Conservation (phyloP, 2,113 vertebrate species). For the Speoplatyrhinus poulsoni region DNA sequence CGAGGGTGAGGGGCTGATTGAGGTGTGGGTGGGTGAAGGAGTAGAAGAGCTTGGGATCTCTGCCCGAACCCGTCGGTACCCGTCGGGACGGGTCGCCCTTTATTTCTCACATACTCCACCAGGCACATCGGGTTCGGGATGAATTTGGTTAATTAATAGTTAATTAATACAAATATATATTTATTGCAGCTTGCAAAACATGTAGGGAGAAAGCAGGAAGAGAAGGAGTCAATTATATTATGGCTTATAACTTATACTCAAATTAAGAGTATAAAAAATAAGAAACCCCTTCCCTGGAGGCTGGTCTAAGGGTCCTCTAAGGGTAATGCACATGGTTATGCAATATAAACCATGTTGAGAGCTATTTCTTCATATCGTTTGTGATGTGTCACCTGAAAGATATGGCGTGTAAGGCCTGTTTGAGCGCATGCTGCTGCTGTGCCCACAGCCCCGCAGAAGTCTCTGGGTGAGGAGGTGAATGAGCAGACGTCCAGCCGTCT, state of each 20-base stretch:
- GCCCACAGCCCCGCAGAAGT: constrained; percentile 87
- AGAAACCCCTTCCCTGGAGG: no score
- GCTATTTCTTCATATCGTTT: neutral
- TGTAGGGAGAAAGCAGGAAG: no score
- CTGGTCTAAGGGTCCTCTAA: constrained; percentile 6
- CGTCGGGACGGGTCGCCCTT: no score
- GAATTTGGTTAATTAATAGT: no score
- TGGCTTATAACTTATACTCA: no score
- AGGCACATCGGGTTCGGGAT: no score
- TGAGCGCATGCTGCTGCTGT: neutral
- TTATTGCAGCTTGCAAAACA: no score
- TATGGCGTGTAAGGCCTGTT: neutral
- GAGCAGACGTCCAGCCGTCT: constrained; percentile 93
- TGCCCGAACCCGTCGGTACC: no score
- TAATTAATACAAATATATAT: no score
- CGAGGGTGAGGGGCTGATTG: constrained; percentile 79
- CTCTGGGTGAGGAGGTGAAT: constrained; percentile 93
- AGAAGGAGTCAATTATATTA: no score
- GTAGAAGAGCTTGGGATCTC: neutral
- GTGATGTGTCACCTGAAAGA: neutral
- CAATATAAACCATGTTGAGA: neutral
- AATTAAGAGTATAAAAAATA: no score
- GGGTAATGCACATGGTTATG: neutral
- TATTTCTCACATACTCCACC: no score
- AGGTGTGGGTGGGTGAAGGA: neutral